Evolutionary conservation across 2,888 invertebrate genomes (phyloP).

Genomic region (Xestia xanthographa): DNA sequence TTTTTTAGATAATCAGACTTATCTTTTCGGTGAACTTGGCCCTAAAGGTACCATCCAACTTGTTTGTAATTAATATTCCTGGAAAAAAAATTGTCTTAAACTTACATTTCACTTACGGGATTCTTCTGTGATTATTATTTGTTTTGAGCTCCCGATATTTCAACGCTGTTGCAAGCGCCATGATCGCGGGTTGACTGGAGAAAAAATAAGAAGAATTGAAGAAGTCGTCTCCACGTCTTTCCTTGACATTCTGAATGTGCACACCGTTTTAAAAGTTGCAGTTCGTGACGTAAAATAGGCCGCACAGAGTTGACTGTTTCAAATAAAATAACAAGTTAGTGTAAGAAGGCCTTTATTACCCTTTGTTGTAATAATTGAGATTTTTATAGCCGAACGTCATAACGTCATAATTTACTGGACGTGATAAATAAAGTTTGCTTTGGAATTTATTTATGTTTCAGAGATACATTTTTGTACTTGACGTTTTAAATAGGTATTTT

Average conservation of each 20-base stretch:
- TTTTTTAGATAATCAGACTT: too few species aligned
- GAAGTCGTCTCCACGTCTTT: slow-evolving; percentile 66
- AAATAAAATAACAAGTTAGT: slow-evolving; percentile 61
- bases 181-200: too few species aligned
- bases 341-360: slow-evolving; percentile 66
- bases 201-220: too few species aligned
- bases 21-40: too few species aligned
- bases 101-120: too few species aligned
- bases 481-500: neutral
- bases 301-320: slow-evolving; percentile 62
- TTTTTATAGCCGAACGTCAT: slow-evolving; percentile 56
- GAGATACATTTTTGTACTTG: neutral
- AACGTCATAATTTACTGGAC: slow-evolving; percentile 47
- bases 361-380: slow-evolving; percentile 68
- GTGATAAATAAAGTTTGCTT: slow-evolving; percentile 21
- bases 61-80: neutral
- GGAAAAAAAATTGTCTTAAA: neutral
- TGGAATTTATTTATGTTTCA: neutral
- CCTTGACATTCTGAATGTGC: slow-evolving; percentile 66
- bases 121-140: too few species aligned
- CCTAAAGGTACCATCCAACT: neutral
- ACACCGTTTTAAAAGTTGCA: slow-evolving; percentile 72
- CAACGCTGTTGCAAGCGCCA: too few species aligned
- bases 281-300: slow-evolving; percentile 80
- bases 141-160: too few species aligned